Conservation (phyloP, 2,113 vertebrate genomes). For the Tychaedon coryphoeus region DNA sequence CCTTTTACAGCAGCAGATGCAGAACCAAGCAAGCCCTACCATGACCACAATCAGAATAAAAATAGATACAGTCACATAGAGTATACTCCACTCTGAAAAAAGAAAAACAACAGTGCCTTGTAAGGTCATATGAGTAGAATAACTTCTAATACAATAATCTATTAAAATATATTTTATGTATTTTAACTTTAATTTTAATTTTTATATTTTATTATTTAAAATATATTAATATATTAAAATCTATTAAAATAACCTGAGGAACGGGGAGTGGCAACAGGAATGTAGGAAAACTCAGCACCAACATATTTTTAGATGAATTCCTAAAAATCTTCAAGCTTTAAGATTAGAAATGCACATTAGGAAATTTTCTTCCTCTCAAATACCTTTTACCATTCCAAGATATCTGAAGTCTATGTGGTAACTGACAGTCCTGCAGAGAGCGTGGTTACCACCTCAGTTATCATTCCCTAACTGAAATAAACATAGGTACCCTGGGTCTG, state of each 20-base stretch:
- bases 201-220: too few relatives aligned
- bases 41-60: constrained; percentile 73
- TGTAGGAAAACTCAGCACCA: background rate
- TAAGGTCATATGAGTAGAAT: background rate
- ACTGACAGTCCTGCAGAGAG: background rate
- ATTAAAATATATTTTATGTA: too few relatives aligned
- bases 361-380: background rate
- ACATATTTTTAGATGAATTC: background rate
- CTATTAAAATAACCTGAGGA: background rate
- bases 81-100: constrained; percentile 87
- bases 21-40: constrained; percentile 79
- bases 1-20: constrained; percentile 89
- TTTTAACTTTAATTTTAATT: too few relatives aligned
- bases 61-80: constrained; percentile 79
- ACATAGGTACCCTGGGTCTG: background rate
- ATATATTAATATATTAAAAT: too few relatives aligned
- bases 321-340: background rate
- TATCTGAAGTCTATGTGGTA: background rate
- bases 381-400: background rate
- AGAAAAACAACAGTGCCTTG: background rate
- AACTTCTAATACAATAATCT: background rate
- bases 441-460: background rate
- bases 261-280: background rate
- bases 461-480: background rate
- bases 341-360: background rate